These are phyloP conservation scores for Chrysogorgia sp. DNA, from an alignment of 92 coral and sea anemone species.

Conservation along the genomic window DNA sequence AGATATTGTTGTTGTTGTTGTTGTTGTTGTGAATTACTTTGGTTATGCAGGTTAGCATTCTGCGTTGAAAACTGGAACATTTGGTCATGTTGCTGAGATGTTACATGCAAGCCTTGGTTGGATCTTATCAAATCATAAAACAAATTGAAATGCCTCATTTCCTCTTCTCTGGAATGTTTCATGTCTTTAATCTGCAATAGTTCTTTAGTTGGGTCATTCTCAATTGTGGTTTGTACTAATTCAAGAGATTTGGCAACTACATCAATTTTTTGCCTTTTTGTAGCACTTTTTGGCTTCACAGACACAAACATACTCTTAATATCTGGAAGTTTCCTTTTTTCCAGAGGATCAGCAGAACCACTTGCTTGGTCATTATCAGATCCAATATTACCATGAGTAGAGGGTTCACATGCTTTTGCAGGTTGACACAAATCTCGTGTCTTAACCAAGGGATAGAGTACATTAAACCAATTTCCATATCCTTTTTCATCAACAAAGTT, in stretches of 20 bases:
- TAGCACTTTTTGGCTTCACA: background rate
- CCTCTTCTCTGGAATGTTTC: background rate
- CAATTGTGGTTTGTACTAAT: background rate
- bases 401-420: conserved; percentile 39
- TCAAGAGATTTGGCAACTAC: background rate
- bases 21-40: too few relatives aligned
- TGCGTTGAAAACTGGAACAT: background rate
- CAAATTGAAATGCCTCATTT: background rate
- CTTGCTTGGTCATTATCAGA: background rate
- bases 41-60: background rate
- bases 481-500: conserved; percentile 39
- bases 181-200: background rate
- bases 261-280: background rate
- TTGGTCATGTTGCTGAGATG: background rate
- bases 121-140: background rate
- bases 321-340: background rate
- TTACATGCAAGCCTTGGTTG: background rate
- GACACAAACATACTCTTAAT: background rate
- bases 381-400: conserved; percentile 1
- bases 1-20: too few relatives aligned
- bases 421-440: conserved; percentile 46
- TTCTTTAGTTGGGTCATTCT: background rate
- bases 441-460: conserved; percentile 45
- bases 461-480: too few relatives aligned
- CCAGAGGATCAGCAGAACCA: background rate